Evolutionary conservation across 2,797 vertebrate genomes (phyloP).

Genomic region (Leptodactylus fallax): DNA sequence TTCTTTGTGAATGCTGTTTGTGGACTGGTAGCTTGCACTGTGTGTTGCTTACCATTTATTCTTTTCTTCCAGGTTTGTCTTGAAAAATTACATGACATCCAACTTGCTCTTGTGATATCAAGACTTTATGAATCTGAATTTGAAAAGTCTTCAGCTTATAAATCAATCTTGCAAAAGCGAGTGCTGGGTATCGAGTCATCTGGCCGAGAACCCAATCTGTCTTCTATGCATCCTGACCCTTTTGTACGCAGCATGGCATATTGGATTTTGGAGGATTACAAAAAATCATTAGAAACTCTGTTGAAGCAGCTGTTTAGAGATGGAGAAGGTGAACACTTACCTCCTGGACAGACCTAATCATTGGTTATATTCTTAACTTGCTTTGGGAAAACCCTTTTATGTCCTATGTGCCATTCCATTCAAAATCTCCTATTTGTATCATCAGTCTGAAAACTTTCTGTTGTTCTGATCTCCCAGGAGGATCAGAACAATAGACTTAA

Average conservation of each 20-base stretch:
- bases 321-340: constrained; percentile 70
- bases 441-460: too few relatives aligned
- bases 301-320: constrained; percentile 82
- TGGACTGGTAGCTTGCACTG: neutral
- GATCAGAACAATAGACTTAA: too few relatives aligned
- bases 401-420: too few relatives aligned
- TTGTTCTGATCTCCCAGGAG: too few relatives aligned
- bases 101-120: constrained; percentile 93
- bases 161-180: constrained; percentile 88
- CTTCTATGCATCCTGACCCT: constrained; percentile 83
- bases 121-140: constrained; percentile 95
- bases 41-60: neutral
- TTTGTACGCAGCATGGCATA: constrained; percentile 95
- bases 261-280: constrained; percentile 96
- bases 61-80: constrained; percentile 85
- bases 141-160: constrained; percentile 89
- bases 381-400: too few relatives aligned
- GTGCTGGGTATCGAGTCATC: constrained; percentile 84
- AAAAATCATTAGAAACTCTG: constrained; percentile 89
- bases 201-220: constrained; percentile 73
- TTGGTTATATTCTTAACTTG: too few relatives aligned
- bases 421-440: too few relatives aligned
- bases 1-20: neutral
- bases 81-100: constrained; percentile 95
- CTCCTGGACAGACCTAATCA: too few relatives aligned